These are phyloP conservation scores for Saxidomus purpurata DNA, from an alignment of 1,140 invertebrate species.

Conservation along the genomic window DNA sequence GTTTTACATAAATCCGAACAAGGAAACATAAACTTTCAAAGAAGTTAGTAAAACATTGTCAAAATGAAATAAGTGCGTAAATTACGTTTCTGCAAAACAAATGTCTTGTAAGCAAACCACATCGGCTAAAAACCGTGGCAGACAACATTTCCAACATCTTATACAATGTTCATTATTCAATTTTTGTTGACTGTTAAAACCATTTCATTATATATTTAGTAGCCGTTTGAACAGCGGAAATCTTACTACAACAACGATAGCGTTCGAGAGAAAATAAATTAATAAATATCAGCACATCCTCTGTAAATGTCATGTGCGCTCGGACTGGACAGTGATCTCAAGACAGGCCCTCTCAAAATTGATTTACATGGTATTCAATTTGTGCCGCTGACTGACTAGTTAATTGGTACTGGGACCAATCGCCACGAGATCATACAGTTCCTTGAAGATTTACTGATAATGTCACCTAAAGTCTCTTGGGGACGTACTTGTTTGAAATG, in stretches of 20 bases:
- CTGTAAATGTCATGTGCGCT: constrained; percentile 15
- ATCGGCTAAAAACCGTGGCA: no score
- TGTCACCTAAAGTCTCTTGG: constrained; percentile 3
- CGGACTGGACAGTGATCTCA: constrained; percentile 7
- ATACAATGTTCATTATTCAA: not conserved
- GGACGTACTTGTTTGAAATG: constrained; percentile 33
- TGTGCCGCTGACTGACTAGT: constrained; percentile 52
- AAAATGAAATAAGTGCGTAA: not conserved
- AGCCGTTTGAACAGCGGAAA: constrained; percentile 11
- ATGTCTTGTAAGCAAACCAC: no score
- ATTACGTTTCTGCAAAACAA: no score
- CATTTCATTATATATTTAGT: not conserved
- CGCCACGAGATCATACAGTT: not conserved
- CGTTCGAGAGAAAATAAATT: constrained; percentile 11
- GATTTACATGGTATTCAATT: constrained; percentile 45
- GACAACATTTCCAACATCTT: no score
- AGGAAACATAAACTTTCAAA: constrained; percentile 10
- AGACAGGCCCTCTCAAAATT: constrained; percentile 20
- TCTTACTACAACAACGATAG: not conserved
- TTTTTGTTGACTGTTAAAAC: not conserved
- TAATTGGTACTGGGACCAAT: constrained; percentile 39
- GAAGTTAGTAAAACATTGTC: not conserved
- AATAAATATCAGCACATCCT: constrained; percentile 48
- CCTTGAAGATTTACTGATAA: constrained; percentile 36
- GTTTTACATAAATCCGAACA: not conserved